A percentile compares a stretch with the other conserved stretches of the same genome.
Evolutionary conservation across 2,797 vertebrate species (phyloP).

Genomic region (Florisuga fusca): DNA sequence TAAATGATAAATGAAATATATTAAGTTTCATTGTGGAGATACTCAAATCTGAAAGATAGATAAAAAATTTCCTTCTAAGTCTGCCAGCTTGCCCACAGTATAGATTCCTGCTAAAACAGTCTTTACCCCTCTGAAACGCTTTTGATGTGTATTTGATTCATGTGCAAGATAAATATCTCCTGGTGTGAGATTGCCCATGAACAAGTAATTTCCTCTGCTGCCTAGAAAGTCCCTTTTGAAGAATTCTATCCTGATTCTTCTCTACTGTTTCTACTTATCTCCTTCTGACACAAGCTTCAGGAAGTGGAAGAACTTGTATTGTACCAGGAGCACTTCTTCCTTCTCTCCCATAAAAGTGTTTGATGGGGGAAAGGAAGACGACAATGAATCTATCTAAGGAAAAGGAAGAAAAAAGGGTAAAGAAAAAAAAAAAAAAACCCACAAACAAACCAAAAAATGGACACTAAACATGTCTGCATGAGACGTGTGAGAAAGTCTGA

Average conservation of each 20-base stretch:
- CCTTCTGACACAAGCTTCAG: background rate
- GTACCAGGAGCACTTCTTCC: background rate
- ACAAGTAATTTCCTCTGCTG: background rate
- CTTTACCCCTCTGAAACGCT: background rate
- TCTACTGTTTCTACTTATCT: background rate
- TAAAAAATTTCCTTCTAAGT: background rate
- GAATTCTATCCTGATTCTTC: background rate
- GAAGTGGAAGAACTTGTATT: background rate
- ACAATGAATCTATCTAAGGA: background rate
- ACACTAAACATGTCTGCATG: background rate
- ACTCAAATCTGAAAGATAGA: background rate
- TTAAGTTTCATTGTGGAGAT: background rate
- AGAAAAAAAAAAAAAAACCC: background rate
- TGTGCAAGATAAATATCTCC: background rate
- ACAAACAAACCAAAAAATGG: too few relatives aligned
- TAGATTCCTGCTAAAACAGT: background rate
- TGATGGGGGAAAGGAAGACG: background rate
- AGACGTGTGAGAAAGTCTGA: background rate
- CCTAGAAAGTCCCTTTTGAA: background rate
- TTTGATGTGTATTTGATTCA: background rate
- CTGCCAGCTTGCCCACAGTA: background rate
- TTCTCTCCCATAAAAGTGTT: background rate
- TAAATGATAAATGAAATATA: background rate
- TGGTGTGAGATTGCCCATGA: background rate
- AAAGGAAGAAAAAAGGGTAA: background rate